phyloP scores from a whole-genome alignment of 1,140 invertebrate genomes.

The Bombus vancouverensis region DNA sequence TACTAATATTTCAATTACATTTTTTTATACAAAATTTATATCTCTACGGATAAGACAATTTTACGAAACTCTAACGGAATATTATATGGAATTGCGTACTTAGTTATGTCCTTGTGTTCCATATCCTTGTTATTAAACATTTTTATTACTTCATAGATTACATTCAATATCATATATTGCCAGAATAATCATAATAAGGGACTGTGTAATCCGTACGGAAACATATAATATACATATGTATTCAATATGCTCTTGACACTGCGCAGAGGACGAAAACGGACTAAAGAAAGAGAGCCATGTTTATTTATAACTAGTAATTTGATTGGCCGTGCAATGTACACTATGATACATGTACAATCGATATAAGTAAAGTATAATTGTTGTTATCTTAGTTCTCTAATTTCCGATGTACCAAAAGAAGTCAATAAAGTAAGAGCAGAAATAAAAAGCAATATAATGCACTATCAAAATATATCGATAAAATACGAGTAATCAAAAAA shows the following conservation, averaged over 20 bases:
- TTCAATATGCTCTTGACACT: conserved; percentile 43
- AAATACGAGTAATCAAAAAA: not conserved
- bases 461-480: not conserved
- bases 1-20: not conserved
- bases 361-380: conserved; percentile 44
- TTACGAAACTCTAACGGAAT: not conserved
- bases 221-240: not conserved
- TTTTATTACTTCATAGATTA: not conserved
- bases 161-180: conserved; percentile 5
- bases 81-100: not conserved
- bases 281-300: conserved; percentile 53
- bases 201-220: not conserved
- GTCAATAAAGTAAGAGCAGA: not conserved
- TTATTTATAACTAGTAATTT: conserved; percentile 65
- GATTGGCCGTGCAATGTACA: conserved; percentile 52
- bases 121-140: not conserved
- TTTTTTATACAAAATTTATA: not conserved
- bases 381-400: conserved; percentile 26
- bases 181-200: not conserved
- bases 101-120: not conserved
- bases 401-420: not conserved
- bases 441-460: not conserved
- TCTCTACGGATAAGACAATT: not conserved
- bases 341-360: conserved; percentile 36
- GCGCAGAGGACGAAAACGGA: conserved; percentile 46